Conservation (phyloP, 2,113 vertebrate species). For the Trogon melanurus region DNA sequence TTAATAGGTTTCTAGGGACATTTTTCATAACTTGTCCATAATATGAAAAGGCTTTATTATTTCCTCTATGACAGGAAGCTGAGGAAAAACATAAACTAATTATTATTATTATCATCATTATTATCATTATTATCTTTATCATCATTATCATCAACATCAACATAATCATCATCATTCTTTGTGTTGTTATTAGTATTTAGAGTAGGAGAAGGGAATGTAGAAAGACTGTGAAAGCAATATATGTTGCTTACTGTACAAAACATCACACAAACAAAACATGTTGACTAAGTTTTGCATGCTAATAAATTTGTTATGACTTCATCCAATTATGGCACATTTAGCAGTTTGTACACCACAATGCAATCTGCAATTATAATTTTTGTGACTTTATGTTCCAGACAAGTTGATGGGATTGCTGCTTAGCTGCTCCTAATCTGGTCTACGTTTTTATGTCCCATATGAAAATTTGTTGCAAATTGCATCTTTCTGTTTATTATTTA, state of each 20-base stretch:
- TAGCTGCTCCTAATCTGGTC: constrained; percentile 36
- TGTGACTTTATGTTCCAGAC: constrained; percentile 48
- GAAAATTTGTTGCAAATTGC: constrained; percentile 47
- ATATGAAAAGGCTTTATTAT: not conserved
- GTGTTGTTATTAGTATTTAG: not conserved
- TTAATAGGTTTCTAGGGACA: not conserved
- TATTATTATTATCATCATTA: not conserved
- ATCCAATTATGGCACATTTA: constrained; percentile 54
- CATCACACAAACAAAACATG: not conserved
- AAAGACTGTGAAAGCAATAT: not conserved
- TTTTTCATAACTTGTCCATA: not conserved
- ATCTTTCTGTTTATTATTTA: constrained; percentile 56
- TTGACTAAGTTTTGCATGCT: constrained; percentile 32
- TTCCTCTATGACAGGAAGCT: not conserved
- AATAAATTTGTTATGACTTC: constrained; percentile 60
- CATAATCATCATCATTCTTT: not conserved
- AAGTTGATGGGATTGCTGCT: constrained; percentile 53
- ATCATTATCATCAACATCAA: not conserved
- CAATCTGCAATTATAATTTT: constrained; percentile 56
- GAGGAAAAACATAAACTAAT: not conserved
- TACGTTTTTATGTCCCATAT: constrained; percentile 27
- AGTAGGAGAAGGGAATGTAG: not conserved
- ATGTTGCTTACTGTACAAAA: not conserved
- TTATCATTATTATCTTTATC: not conserved
- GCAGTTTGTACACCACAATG: constrained; percentile 30